These are phyloP conservation scores for Nymphalis polychloros DNA, from an alignment of 2,888 invertebrate genomes.

Conservation along the genomic window DNA sequence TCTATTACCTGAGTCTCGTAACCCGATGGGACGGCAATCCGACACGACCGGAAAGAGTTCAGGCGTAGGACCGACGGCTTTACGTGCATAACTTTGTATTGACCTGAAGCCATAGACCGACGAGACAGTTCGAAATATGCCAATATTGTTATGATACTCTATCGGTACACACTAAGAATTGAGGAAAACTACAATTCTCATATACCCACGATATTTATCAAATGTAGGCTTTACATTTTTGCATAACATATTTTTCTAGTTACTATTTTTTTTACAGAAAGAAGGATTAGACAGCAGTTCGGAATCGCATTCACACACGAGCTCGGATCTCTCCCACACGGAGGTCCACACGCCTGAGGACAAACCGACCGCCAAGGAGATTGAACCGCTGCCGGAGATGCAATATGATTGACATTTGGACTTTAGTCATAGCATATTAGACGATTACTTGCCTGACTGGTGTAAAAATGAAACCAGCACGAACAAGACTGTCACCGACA, in stretches of 20 bases:
- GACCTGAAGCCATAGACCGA: too few relatives aligned
- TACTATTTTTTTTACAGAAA: slow-evolving; percentile 45
- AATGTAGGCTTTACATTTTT: too few relatives aligned
- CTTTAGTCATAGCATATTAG: slow-evolving; percentile 34
- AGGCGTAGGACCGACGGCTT: too few relatives aligned
- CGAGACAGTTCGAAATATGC: too few relatives aligned
- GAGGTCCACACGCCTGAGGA: slow-evolving; percentile 36
- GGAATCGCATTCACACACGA: slow-evolving; percentile 45
- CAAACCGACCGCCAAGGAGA: slow-evolving; percentile 20
- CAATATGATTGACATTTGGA: slow-evolving; percentile 45
- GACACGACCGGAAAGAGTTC: too few relatives aligned
- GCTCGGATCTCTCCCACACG: slow-evolving; percentile 41
- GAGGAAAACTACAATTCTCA: too few relatives aligned
- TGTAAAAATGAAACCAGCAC: background rate
- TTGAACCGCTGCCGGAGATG: slow-evolving; percentile 28
- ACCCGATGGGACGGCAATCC: too few relatives aligned
- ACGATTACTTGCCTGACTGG: slow-evolving; percentile 23
- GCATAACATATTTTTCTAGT: background rate
- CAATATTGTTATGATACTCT: too few relatives aligned
- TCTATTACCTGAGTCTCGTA: too few relatives aligned
- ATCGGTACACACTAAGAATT: too few relatives aligned
- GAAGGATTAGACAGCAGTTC: slow-evolving; percentile 49
- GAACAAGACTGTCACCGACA: background rate
- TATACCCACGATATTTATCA: too few relatives aligned
- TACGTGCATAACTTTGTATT: too few relatives aligned